A percentile compares a stretch with the other conserved stretches of the same genome.
Conservation (phyloP, 2,888 invertebrate genomes). For the Eilema griseolum region DNA sequence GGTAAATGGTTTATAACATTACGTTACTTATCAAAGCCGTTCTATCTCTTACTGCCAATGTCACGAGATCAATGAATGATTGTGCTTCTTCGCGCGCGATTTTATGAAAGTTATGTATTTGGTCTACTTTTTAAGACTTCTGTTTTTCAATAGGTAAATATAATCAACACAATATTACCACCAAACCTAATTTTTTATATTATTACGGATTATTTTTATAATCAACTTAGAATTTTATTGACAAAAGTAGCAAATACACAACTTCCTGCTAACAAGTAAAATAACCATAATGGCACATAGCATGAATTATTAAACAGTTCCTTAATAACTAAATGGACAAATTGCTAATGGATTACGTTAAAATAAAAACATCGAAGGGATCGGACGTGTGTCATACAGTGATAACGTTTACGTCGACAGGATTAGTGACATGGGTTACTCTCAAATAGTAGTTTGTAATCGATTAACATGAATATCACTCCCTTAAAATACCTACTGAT, state of each 20-base stretch:
- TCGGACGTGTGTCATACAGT: background rate
- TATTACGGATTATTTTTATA: background rate
- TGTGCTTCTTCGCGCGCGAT: no score
- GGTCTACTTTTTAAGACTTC: no score
- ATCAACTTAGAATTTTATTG: background rate
- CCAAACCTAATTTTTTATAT: no score
- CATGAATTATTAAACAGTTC: background rate
- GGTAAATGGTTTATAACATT: conserved; percentile 31
- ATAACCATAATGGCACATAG: background rate
- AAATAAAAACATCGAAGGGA: background rate
- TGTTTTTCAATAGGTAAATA: no score
- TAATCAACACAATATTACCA: no score
- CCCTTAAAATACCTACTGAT: conserved; percentile 39
- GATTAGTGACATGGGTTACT: background rate
- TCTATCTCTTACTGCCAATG: no score
- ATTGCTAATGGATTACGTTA: background rate
- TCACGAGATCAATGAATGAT: no score
- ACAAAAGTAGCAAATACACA: background rate
- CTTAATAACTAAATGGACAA: background rate
- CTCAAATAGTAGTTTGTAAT: background rate
- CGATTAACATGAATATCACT: conserved; percentile 36
- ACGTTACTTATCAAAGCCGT: background rate
- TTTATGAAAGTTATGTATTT: no score
- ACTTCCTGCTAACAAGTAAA: background rate
- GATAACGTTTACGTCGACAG: background rate